Evolutionary conservation across 2,113 vertebrate genomes (phyloP), one percentile per base, ranked within the genome.

Genomic region (Heptranchias perlo): DNA sequence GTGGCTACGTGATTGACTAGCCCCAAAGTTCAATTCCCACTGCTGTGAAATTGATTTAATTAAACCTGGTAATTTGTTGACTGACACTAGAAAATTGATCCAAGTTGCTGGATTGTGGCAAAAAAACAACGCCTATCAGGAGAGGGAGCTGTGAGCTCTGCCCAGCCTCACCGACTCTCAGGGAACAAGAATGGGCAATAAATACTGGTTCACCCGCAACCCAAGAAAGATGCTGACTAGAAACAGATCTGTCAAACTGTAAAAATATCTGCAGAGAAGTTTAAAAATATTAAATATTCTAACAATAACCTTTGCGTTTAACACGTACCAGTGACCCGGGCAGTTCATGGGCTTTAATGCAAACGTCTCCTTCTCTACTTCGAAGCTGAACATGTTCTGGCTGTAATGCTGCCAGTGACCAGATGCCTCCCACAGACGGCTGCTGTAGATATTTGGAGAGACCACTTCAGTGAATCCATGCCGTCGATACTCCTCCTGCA

Each of bases 341-440:
- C 99, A 99, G 97, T 99, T 99, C 99, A 99, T 99, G 0, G 99
- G 99, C 96, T 99, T 99, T 11, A 99, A 98, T 4, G 99, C 98
- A 87, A 99, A 99, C 1, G 97, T 96, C 78, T 99, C 99, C 96
- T 98, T 98, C 96, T 99, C 99, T 0, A 99, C 96, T 0, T 98
- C 98, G 97, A 99, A 99, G 92, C 98, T 98, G 97, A 99, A 99
- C 98, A 99, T 99, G 97, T 98, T 99, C 96, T 98, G 98, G 0
- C 98, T 98, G 98, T 99, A 99, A 97, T 99, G 99, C 96, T 99
- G 98, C 99, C 99, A 99, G 96, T 99, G 99, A 39, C 99, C 99
- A 0, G 99, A 99, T 1, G 98, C 97, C 97, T 99, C 98, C 99
- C 99, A 99, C 96, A 99, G 98, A 96, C 98, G 98, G 95, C 98